Evolutionary conservation across 2,888 invertebrate genomes (phyloP).

Genomic region (Zele albiditarsus): DNA sequence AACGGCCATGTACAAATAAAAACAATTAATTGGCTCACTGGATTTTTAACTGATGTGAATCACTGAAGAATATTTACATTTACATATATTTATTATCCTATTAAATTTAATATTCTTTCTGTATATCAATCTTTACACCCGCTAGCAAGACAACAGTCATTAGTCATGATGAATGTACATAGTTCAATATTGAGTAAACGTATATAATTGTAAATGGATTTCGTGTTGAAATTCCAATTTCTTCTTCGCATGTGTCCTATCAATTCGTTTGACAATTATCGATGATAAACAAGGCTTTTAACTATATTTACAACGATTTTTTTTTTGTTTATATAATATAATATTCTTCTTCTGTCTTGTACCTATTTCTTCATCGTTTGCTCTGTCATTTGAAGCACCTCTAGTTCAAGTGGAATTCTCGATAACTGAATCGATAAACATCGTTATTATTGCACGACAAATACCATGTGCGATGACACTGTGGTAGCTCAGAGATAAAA

Average conservation of each 20-base stretch:
- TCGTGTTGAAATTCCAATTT: not conserved
- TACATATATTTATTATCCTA: not conserved
- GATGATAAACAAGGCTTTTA: not conserved
- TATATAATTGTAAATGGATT: not conserved
- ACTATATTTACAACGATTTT: not conserved
- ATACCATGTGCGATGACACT: constrained; percentile 48
- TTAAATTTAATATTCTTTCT: not conserved
- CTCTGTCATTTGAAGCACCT: constrained; percentile 42
- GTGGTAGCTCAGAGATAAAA: constrained; percentile 31
- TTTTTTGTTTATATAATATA: not conserved
- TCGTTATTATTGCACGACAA: constrained; percentile 66
- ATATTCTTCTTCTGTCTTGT: not conserved
- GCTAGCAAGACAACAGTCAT: not conserved
- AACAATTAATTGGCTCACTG: too few relatives aligned
- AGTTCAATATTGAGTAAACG: not conserved
- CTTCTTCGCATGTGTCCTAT: not conserved
- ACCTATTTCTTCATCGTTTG: constrained; percentile 6
- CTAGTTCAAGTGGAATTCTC: constrained; percentile 52
- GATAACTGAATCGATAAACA: constrained; percentile 70
- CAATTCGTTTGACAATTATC: not conserved
- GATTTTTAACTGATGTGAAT: too few relatives aligned
- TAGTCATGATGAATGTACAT: not conserved
- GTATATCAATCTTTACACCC: constrained; percentile 17
- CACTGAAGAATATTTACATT: not conserved
- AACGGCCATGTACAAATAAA: too few relatives aligned